phyloP scores from a whole-genome alignment of 2,888 invertebrate species.

The Plutella xylostella region DNA sequence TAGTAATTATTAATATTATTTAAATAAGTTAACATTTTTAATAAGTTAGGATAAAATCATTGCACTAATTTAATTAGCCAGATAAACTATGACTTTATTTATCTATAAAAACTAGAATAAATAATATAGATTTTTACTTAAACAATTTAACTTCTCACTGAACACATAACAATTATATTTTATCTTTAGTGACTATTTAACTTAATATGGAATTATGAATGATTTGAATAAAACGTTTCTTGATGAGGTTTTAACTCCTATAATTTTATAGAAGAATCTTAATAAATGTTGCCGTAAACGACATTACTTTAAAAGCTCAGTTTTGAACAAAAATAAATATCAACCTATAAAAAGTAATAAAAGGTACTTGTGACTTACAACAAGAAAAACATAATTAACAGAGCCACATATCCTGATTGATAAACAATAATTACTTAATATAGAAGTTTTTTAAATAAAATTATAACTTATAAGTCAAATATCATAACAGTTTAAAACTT shows the following conservation, averaged over 20 bases:
- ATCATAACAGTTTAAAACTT: not conserved
- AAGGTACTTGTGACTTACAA: too few relatives aligned
- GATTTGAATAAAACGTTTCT: not conserved
- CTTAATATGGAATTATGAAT: not conserved
- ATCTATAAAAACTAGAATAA: too few relatives aligned
- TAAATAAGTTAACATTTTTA: too few relatives aligned
- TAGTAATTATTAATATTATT: too few relatives aligned
- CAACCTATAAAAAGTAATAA: too few relatives aligned
- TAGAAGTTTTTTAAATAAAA: not conserved
- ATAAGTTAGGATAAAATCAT: too few relatives aligned
- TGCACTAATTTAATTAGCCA: too few relatives aligned
- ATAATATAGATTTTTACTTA: slow-evolving; percentile 18
- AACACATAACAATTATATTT: slow-evolving; percentile 33
- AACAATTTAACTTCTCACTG: slow-evolving; percentile 47
- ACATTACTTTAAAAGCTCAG: too few relatives aligned
- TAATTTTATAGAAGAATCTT: slow-evolving; percentile 9
- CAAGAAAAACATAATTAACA: not conserved
- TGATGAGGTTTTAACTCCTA: too few relatives aligned
- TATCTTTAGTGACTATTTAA: slow-evolving; percentile 5
- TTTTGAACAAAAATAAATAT: too few relatives aligned
- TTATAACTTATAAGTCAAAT: not conserved
- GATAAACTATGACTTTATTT: too few relatives aligned
- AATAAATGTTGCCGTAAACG: not conserved
- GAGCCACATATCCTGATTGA: too few relatives aligned
- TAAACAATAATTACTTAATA: not conserved